Evolutionary conservation across 2,113 vertebrate genomes (phyloP).

Genomic region (Mustelus asterias): DNA sequence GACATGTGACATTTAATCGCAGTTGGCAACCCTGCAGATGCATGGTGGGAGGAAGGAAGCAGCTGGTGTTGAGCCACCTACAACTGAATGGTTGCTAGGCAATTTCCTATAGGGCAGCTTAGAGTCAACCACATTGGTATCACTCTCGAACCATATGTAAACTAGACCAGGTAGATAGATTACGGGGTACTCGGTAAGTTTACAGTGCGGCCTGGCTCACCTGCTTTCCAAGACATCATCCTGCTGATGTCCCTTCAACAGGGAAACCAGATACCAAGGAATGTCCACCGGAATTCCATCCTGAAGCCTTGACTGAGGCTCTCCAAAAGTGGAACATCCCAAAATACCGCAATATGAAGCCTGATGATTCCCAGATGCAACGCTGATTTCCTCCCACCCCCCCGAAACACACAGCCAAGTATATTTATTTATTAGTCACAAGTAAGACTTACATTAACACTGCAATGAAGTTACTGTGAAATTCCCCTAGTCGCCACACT

Average conservation of each 20-base stretch:
- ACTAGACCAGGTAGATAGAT: neutral
- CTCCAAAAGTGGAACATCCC: neutral
- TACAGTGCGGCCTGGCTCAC: neutral
- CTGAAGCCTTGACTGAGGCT: neutral
- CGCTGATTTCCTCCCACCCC: neutral
- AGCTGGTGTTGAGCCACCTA: neutral
- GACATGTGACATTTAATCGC: too few relatives aligned
- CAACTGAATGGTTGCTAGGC: neutral
- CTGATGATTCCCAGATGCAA: neutral
- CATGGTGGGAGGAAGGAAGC: neutral
- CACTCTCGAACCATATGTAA: neutral
- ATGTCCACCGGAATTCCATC: neutral
- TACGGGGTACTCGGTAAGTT: neutral
- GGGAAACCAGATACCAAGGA: neutral
- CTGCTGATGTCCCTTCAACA: neutral
- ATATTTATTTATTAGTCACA: too few relatives aligned
- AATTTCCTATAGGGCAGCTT: neutral
- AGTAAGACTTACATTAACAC: too few relatives aligned
- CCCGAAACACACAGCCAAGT: too few relatives aligned
- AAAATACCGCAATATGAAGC: neutral
- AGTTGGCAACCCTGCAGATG: too few relatives aligned
- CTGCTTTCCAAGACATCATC: neutral
- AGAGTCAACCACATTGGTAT: neutral
- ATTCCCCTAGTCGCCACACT: too few relatives aligned
- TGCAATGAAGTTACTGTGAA: too few relatives aligned